phyloP scores from a whole-genome alignment of 1,140 invertebrate species.

The Eupeodes corollae region DNA sequence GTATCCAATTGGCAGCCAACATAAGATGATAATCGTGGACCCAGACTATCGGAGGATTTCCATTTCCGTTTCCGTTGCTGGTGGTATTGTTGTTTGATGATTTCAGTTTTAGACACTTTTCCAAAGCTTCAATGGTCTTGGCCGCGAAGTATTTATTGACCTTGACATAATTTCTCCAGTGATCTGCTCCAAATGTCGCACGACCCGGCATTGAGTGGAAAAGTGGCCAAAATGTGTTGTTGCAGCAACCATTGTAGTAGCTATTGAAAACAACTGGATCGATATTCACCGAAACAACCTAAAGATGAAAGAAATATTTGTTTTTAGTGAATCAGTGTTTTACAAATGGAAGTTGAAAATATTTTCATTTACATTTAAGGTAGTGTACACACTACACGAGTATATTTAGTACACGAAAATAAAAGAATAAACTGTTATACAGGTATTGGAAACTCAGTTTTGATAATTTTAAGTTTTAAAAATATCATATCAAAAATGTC shows the following conservation, averaged over 20 bases:
- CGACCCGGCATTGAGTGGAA: constrained; percentile 82
- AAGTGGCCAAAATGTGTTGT: constrained; percentile 82
- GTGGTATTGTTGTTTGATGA: constrained; percentile 31
- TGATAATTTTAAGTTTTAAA: no score
- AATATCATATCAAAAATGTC: no score
- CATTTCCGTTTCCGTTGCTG: constrained; percentile 41
- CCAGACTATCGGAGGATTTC: constrained; percentile 66
- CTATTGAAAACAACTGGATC: constrained; percentile 63
- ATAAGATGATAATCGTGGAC: constrained; percentile 88
- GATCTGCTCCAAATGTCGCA: constrained; percentile 63
- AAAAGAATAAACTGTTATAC: no score
- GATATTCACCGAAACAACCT: constrained; percentile 71
- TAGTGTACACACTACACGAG: no score
- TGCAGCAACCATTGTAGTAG: constrained; percentile 87
- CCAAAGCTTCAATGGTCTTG: constrained; percentile 62
- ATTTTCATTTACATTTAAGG: no score
- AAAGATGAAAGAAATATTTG: no score
- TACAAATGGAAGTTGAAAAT: no score
- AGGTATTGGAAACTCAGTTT: no score
- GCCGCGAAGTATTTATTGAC: constrained; percentile 75
- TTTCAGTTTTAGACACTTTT: constrained; percentile 39
- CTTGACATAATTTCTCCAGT: constrained; percentile 71
- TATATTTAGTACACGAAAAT: no score
- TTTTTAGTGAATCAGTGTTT: no score
- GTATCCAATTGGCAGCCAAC: constrained; percentile 77